Percentiles rank a stretch among this genome's conserved stretches.
Conservation (phyloP, 2,113 vertebrate genomes). For the Marcusenius ussheri region DNA sequence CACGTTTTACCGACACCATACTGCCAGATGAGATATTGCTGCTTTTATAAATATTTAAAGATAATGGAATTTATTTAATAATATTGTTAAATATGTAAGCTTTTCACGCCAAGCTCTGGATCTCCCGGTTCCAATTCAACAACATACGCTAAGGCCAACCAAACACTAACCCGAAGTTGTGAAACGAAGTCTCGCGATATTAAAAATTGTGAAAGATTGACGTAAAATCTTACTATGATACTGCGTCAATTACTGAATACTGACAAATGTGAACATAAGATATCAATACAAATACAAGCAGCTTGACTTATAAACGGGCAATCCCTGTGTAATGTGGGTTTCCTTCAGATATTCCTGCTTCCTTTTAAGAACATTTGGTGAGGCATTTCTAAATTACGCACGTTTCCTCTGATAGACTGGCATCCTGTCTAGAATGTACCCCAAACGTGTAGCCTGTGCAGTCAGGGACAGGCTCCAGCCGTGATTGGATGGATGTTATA, state of each 20-base stretch:
- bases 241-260: neutral
- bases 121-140: slow-evolving; percentile 32
- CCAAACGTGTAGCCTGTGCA: neutral
- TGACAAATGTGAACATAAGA: neutral
- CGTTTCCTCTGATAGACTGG: neutral
- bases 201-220: neutral
- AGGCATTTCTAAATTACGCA: neutral
- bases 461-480: neutral
- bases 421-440: neutral
- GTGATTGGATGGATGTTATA: neutral
- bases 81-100: neutral
- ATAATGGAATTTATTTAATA: neutral
- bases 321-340: neutral
- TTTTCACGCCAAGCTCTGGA: slow-evolving; percentile 21
- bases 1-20: slow-evolving; percentile 63
- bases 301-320: neutral
- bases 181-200: neutral
- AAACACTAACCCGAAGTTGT: slow-evolving; percentile 42
- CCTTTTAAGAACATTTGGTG: neutral
- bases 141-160: neutral
- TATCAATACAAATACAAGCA: neutral
- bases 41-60: neutral
- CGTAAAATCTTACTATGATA: neutral
- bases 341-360: neutral
- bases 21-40: neutral